These are phyloP conservation scores for Acronicta aceris DNA, from an alignment of 2,888 invertebrate genomes.

Conservation along the genomic window DNA sequence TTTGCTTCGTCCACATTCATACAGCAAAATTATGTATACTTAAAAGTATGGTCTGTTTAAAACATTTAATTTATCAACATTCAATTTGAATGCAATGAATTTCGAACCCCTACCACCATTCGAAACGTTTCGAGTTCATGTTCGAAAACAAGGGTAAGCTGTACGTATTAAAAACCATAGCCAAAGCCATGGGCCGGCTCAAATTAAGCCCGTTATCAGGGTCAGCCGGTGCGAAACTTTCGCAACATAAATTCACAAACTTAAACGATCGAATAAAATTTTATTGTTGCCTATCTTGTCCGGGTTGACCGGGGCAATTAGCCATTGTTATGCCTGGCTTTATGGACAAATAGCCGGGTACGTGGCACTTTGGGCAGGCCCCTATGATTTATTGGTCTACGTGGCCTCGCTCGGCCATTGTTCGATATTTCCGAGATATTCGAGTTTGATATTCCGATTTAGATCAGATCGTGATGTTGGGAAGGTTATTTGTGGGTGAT, in stretches of 20 bases:
- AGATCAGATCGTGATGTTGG: conserved; percentile 55
- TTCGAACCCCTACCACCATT: background rate
- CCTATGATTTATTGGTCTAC: conserved; percentile 61
- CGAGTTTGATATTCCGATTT: conserved; percentile 55
- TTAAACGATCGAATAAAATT: conserved; percentile 65
- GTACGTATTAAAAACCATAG: conserved; percentile 40
- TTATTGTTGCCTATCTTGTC: conserved; percentile 65
- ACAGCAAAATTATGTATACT: no score
- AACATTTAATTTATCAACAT: no score
- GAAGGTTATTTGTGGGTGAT: conserved; percentile 53
- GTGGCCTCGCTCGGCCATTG: conserved; percentile 59
- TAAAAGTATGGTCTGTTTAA: no score
- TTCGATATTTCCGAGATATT: conserved; percentile 59
- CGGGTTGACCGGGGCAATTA: conserved; percentile 65
- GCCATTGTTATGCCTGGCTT: conserved; percentile 66
- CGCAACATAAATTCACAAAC: conserved; percentile 56
- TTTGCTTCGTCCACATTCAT: no score
- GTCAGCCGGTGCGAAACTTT: conserved; percentile 50
- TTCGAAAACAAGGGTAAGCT: conserved; percentile 12
- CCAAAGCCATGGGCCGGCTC: conserved; percentile 21
- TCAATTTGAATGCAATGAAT: background rate
- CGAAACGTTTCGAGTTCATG: conserved; percentile 2
- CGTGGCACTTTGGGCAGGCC: conserved; percentile 58
- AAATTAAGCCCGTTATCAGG: conserved; percentile 49
- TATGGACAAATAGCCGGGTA: conserved; percentile 62